Base-by-base conservation (phyloP, 2,797 vertebrate species). In the Meriones psammophilus region DNA sequence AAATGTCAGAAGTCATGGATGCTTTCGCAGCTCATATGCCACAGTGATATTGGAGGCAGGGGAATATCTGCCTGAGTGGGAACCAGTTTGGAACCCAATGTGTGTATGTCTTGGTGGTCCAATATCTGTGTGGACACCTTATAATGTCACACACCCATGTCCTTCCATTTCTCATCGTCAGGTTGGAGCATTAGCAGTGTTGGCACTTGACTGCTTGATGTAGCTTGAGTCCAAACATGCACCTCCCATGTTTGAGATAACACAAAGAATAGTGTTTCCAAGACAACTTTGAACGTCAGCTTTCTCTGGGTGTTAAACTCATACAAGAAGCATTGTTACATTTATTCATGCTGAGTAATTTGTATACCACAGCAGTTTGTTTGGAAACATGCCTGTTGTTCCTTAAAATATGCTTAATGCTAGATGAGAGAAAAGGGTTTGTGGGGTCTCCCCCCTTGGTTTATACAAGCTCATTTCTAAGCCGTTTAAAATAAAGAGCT, bases 321-420 rank as follows among this genome's bases (percentile, higher is more conserved):
- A 95, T 91, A 89, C 93, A 73, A 91, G 96, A 98, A 96, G 91
- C 97, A 96, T 98, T 98, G 97, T 98, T 98, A 97, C 94, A 96
- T 96, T 90, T 8, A 89, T 97, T 97, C 97, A 97, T 97, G 97
- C 98, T 98, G 98, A 87, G 97, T 98, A 97, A 98, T 98, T 98
- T 98, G 97, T 98, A 97, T 91, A 96, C 96, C 97, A 95, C 91
- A 97, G 30, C 96, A 97, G 96, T 98, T 98, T 98, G 97, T 98
- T 98, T 98, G 97, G 97, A 98, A 98, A 98, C 97, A 97, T 98
- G 96, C 91, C 97, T 98, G 74, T 97, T 98, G 97, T 98, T 98
- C 98, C 98, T 98, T 97, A 98, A 98, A 98, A 97, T 98, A 92
- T 97, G 95, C 95, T 98, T 98, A 98, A 98, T 97, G 95, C 96